Evolutionary conservation across 2,113 vertebrate genomes (phyloP), one percentile per base, ranked within the genome.

Genomic region (Pluvialis apricaria): DNA sequence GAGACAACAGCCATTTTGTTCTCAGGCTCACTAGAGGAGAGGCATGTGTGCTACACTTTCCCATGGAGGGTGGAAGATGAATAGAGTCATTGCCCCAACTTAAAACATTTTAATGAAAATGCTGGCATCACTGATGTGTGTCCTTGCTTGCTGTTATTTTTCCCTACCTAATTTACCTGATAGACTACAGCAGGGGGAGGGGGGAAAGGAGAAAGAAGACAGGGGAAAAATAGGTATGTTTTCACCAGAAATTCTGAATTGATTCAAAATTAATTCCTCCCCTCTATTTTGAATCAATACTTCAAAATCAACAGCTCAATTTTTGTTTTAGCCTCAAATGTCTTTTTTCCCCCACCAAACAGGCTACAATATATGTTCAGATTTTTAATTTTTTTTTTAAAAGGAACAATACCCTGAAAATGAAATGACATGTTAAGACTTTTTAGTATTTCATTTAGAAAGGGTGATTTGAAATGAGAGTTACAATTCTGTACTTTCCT

Each of bases 21-120:
- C 58, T 73, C 40, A 34, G 58, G 36, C 55, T 91, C n/a, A 5
- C 58, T 77, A 22, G 25, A 32, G 57, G 61, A 64, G 19, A 91
- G 65, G 40, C 15, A 66, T 12, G 29, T 75, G 38, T 45, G 75
- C 70, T 69, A 10, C 0, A 0, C 1, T 10, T 83, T 80, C 69
- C 57, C 70, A 57, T 0, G 1, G 73, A 94, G 72, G 70, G 44
- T 80, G 66, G 86, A 95, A 97, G 96, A 94, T 92, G 80, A 84
- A 94, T 94, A 82, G 75, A 82, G 68, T 68, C 73, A 76, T 88
- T 88, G 91, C 62, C 66, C 86, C 81, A 96, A 80, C 82, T 94
- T 93, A 93, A 97, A 96, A 95, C 84, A 88, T 82, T 93, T 90
- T 96, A 95, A 91, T 94, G 94, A 96, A 96, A 94, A 94, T 21